Evolutionary conservation across 1,140 invertebrate species (phyloP), one percentile per base, ranked within the genome.

Genomic region (Neoseiulus cucumeris): DNA sequence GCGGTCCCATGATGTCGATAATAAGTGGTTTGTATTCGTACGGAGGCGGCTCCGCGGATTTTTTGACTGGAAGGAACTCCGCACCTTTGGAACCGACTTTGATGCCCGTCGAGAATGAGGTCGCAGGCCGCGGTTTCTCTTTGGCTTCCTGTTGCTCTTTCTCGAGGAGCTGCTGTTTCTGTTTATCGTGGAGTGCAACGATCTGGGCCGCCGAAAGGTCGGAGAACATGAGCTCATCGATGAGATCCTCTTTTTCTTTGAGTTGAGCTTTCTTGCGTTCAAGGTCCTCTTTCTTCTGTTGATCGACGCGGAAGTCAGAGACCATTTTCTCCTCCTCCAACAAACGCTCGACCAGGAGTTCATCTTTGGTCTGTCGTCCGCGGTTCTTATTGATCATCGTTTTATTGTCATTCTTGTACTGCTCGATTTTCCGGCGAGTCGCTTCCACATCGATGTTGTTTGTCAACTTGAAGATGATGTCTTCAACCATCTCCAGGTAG

Each of bases 171-270:
- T 66, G 71, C 66, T 69, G 70, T 72, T 39, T 77, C 73, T 68
- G 86, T 83, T 69, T 84, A 82, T 66, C 85, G 78, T 91, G 92
- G 44, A 82, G 84, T 65, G 84, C 85, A 0, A 97, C 77, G 69
- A 97, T 96, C 69, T 86, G 84, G 66, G 86, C 84, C 0, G 90
- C 91, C 76, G 92, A 83, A 25, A 82, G 83, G 70, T 90, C 86
- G 7, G 89, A 91, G 76, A 87, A 91, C 84, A 92, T 94, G 1
- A 96, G 77, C 73, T 94, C 89, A 77, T 95, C 90, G 69, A 95
- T 92, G 0, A 95, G 76, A 1, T 86, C 86, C 74, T 94, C 89
- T 74, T 91, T 91, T 55, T 87, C 84, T 55, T 84, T 81, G 29
- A 87, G 82, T 74, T 91, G 92, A 51, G 84, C 83, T 71, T 83